Percentiles rank a stretch among this genome's conserved stretches.
Evolutionary conservation across 2,888 invertebrate genomes (phyloP).

Genomic region (Hemithea aestivaria): DNA sequence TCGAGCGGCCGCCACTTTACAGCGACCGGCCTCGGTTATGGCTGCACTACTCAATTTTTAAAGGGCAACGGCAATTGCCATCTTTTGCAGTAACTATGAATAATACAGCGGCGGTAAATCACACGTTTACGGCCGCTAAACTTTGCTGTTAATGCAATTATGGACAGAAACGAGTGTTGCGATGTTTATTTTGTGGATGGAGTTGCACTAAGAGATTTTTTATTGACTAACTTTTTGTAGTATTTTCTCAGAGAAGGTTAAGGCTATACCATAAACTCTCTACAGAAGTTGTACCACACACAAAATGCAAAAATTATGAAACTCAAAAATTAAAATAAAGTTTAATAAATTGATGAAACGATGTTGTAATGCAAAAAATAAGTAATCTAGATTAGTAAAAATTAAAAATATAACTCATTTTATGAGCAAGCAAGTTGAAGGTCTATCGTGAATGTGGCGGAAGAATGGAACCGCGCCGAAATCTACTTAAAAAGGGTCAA

Average conservation of each 20-base stretch:
- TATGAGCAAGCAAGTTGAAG: too few species aligned
- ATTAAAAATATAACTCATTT: background rate
- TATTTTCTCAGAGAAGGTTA: too few species aligned
- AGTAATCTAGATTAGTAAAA: too few species aligned
- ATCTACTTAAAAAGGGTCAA: constrained; percentile 43
- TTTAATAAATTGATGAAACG: too few species aligned
- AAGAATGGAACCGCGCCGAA: constrained; percentile 1
- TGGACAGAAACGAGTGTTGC: background rate
- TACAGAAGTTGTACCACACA: too few species aligned
- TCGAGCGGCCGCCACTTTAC: constrained; percentile 28
- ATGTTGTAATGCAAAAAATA: too few species aligned
- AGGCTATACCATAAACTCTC: too few species aligned
- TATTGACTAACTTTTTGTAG: too few species aligned
- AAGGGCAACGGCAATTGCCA: constrained; percentile 17
- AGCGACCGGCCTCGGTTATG: constrained; percentile 13
- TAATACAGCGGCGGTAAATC: constrained; percentile 15
- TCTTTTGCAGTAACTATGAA: constrained; percentile 13
- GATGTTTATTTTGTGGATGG: background rate
- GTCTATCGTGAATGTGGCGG: background rate
- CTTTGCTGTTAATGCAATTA: background rate
- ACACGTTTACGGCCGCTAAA: constrained; percentile 9
- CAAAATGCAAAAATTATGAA: too few species aligned
- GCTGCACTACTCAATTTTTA: constrained; percentile 23
- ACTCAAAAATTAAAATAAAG: too few species aligned
- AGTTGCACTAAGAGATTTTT: too few species aligned